Evolutionary conservation across 2,888 invertebrate genomes (phyloP), one percentile per base, ranked within the genome.

Genomic region (Drosophila rellima): DNA sequence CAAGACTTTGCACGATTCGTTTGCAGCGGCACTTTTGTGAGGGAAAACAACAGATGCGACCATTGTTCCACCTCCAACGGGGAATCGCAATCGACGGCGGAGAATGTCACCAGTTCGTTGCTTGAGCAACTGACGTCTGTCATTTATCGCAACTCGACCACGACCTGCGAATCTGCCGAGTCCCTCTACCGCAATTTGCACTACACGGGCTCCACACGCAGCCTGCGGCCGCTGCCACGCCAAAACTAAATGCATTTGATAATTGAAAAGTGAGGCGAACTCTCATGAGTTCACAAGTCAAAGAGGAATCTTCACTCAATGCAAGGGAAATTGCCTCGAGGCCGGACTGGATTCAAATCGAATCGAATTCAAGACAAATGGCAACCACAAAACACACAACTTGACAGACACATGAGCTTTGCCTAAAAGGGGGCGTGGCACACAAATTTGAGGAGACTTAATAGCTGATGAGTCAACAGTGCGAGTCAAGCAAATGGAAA

Each of bases 231-330:
- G 1, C 11, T 18, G 8, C n/a, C 45, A 35, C 55, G 31, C 13
- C 51, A 45, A 29, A 18, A 55, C 51, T 48, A 68, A 66, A 66
- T 52, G 65, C 70, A 74, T 71, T 79, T 69, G 64, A 51, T 77
- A 71, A 80, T 80, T 80, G 69, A 75, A 73, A 73, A 61, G 50
- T 75, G 57, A 62, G 59, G 55, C 39, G 33, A 29, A 20, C 44
- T 37, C 11, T 20, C 33, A 57, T 0, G n/a, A 35, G 11, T 35
- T 11, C 10, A 18, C 5, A 4, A 35, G 15, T n/a, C 15, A 20
- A 8, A 40, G 15, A 15, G 5, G 10, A 17, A 23, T 8, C 2
- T 8, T 5, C 29, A 15, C n/a, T 23, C 31, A 11, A 20, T 35
- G 7, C 8, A 40, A 54, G 44, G 47, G 47, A 56, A 66, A 67